A percentile compares a stretch with the other conserved stretches of the same genome.
Conservation (phyloP, 2,113 vertebrate species). For the Monarcha castaneiventris region DNA sequence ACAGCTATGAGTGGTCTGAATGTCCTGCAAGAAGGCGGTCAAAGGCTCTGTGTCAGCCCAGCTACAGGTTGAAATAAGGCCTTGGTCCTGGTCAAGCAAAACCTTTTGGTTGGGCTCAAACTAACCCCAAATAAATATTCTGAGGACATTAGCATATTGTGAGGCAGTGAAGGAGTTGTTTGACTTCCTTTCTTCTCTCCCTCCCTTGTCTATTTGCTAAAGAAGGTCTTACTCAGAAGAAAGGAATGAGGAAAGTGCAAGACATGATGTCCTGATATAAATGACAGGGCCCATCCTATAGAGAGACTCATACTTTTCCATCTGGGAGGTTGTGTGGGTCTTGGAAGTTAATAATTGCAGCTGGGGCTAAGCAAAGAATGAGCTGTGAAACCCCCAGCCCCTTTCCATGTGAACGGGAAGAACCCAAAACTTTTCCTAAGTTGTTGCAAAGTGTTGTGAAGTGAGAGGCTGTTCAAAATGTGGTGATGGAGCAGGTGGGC, state of each 20-base stretch:
- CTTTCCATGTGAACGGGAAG: background rate
- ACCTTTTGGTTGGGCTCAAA: background rate
- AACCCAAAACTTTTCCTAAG: background rate
- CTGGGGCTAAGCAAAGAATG: background rate
- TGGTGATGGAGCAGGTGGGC: background rate
- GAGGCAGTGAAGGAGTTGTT: background rate
- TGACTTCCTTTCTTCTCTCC: conserved; percentile 4
- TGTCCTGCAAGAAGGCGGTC: background rate
- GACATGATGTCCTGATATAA: background rate
- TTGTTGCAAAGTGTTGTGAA: background rate
- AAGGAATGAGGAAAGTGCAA: conserved; percentile 21
- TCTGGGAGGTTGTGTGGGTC: background rate
- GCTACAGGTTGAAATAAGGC: background rate
- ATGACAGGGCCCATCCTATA: background rate
- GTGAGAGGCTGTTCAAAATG: fast-evolving
- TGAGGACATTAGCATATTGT: background rate
- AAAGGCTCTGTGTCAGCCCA: background rate
- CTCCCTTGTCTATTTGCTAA: background rate
- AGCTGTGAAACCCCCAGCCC: background rate
- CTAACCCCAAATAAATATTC: background rate
- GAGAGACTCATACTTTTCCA: background rate
- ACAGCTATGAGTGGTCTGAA: background rate
- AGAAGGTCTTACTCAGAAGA: conserved; percentile 7
- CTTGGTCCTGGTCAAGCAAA: background rate
- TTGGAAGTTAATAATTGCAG: background rate